These are phyloP conservation scores for Eulithis testata DNA, from an alignment of 2,888 invertebrate genomes.

Conservation along the genomic window DNA sequence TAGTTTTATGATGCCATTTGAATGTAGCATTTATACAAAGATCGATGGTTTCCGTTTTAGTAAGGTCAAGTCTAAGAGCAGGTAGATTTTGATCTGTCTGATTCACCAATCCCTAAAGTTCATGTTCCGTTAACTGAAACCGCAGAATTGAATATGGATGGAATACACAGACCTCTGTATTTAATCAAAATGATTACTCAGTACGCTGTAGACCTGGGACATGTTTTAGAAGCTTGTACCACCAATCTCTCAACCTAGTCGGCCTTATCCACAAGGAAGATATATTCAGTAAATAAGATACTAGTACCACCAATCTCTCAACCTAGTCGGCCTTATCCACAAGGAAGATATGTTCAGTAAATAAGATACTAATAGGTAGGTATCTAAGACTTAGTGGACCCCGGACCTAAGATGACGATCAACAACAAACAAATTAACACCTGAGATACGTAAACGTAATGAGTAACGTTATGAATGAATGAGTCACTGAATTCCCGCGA, in stretches of 20 bases:
- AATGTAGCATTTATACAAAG: not conserved
- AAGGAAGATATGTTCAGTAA: no score
- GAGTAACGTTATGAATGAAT: constrained; percentile 55
- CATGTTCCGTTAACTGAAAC: not conserved
- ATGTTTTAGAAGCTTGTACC: no score
- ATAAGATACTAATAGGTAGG: no score
- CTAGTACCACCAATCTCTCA: no score
- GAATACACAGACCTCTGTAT: no score
- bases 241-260: no score
- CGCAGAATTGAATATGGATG: no score
- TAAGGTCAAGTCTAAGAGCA: not conserved
- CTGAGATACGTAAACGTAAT: constrained; percentile 42
- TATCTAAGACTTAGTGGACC: constrained; percentile 7
- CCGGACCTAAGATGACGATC: constrained; percentile 32
- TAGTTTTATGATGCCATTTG: constrained; percentile 5
- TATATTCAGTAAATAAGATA: no score
- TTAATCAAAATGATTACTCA: no score
- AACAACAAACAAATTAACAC: constrained; percentile 47
- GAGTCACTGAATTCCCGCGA: constrained; percentile 55
- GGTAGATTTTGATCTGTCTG: not conserved
- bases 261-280: no score
- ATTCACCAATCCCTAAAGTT: not conserved
- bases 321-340: no score
- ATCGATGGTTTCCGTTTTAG: not conserved
- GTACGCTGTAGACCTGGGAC: no score